Percentiles rank a stretch among this genome's conserved stretches.
phyloP scores from a whole-genome alignment of 1,140 invertebrate genomes.

The Megathymus violae region DNA sequence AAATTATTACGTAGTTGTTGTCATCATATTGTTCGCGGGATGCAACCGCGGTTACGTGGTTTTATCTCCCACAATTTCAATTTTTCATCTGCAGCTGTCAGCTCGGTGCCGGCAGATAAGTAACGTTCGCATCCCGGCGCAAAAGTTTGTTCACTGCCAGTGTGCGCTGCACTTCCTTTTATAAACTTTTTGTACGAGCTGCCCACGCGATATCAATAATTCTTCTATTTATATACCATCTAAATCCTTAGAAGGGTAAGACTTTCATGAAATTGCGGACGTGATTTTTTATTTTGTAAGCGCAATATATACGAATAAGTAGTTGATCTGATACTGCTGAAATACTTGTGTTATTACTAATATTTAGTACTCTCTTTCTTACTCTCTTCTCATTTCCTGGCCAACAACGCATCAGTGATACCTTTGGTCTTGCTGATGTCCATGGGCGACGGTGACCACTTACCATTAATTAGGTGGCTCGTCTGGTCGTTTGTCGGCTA shows the following conservation, averaged over 20 bases:
- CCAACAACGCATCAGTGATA: too few species aligned
- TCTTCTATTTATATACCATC: slow-evolving; percentile 64
- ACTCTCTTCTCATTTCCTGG: too few species aligned
- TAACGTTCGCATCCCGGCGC: slow-evolving; percentile 74
- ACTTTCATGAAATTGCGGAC: too few species aligned
- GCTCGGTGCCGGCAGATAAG: slow-evolving; percentile 77
- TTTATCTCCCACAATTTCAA: slow-evolving; percentile 83
- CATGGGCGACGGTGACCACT: too few species aligned
- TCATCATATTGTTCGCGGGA: slow-evolving; percentile 68
- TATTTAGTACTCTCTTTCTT: too few species aligned
- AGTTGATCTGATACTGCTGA: too few species aligned
- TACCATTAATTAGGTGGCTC: too few species aligned
- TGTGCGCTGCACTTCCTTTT: slow-evolving; percentile 77
- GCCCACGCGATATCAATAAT: slow-evolving; percentile 73
- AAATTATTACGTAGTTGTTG: slow-evolving; percentile 63
- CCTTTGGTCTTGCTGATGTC: too few species aligned
- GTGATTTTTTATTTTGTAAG: too few species aligned
- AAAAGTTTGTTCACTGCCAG: slow-evolving; percentile 76
- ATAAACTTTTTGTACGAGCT: slow-evolving; percentile 77
- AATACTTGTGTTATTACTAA: too few species aligned
- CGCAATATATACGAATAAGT: too few species aligned
- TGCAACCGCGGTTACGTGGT: slow-evolving; percentile 74
- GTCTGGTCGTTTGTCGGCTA: too few species aligned
- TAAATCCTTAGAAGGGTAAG: slow-evolving; percentile 51
- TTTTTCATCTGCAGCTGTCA: slow-evolving; percentile 83